Base-by-base conservation (phyloP, 2,113 vertebrate species). In the Xiphias gladius region DNA sequence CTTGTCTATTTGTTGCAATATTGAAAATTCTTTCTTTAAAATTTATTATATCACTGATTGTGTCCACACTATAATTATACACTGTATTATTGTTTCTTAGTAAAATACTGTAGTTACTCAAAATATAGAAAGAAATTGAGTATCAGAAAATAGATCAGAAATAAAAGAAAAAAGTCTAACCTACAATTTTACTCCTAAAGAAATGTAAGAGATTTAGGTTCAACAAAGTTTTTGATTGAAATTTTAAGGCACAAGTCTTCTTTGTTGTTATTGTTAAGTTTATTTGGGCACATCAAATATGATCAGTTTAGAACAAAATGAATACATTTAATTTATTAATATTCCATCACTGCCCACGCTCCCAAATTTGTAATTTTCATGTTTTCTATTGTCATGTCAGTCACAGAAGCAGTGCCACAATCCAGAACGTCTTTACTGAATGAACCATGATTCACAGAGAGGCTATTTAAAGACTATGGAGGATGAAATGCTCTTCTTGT, bases 331-430 rank as follows among this genome's bases (percentile, higher is more conserved):
- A 41, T 87, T 81, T 17, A 77, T 82, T 68, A 77, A 81, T 72
- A 76, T 64, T 68, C 83, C 80, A 39, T 86, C 82, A 55, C 66
- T 37, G 30, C 90, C 92, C 71, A 82, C 86, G 4, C 62, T 48
- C 26, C 79, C 24, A 65, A 43, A 69, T 83, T 43, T 90, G 88
- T 89, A 88, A 84, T 85, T 64, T 78, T 65, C 37, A 59, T 85
- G 88, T 78, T 82, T 88, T 61, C 71, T 75, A n/a, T 85, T 90
- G 89, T 87, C 86, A 75, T 83, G 92, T 91, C 92, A 92, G 48
- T 90, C 83, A 86, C 73, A 79, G 32, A 77, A 73, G 69, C 70
- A 24, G 75, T 79, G 72, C 83, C 86, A 78, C 52, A 32, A 28
- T 71, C 52, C 37, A 17, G 64, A 70, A 43, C 30, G 46, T 83